Percentiles rank a stretch among this genome's conserved stretches.
Conservation (phyloP, 1,140 invertebrate genomes). For the Lucilia cuprina region DNA sequence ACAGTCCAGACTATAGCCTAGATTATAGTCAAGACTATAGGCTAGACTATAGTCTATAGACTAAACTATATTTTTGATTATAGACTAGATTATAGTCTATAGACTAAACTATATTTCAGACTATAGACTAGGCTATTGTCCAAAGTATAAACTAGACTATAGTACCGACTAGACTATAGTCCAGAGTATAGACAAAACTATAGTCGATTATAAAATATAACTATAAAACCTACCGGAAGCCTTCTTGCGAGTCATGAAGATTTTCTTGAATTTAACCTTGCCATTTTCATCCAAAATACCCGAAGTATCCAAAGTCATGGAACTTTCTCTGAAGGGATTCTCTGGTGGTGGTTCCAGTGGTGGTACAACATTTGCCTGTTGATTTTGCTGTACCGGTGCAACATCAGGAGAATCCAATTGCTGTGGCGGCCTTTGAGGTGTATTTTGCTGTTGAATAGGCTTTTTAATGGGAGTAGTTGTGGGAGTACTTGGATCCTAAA, state of each 20-base stretch:
- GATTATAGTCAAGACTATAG: too few species aligned
- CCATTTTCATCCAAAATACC: slow-evolving; percentile 42
- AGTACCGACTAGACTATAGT: too few species aligned
- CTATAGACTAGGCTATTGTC: too few species aligned
- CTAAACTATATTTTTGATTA: too few species aligned
- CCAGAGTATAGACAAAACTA: too few species aligned
- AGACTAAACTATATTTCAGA: too few species aligned
- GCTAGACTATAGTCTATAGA: too few species aligned
- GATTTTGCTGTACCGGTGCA: neutral
- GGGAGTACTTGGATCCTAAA: neutral
- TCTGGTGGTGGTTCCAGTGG: neutral
- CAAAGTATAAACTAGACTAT: too few species aligned
- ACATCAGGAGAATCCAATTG: neutral
- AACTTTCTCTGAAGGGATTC: slow-evolving; percentile 6
- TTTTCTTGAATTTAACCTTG: slow-evolving; percentile 59
- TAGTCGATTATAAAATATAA: neutral
- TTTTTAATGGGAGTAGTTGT: neutral
- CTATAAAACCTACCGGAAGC: slow-evolving; percentile 50
- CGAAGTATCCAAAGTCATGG: slow-evolving; percentile 31
- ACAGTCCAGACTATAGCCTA: too few species aligned
- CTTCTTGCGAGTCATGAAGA: slow-evolving; percentile 59
- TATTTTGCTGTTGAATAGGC: neutral
- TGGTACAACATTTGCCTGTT: neutral
- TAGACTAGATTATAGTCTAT: too few species aligned
- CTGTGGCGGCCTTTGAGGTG: neutral